Conservation (phyloP, 2,113 vertebrate genomes). For the Symphodus melops region DNA sequence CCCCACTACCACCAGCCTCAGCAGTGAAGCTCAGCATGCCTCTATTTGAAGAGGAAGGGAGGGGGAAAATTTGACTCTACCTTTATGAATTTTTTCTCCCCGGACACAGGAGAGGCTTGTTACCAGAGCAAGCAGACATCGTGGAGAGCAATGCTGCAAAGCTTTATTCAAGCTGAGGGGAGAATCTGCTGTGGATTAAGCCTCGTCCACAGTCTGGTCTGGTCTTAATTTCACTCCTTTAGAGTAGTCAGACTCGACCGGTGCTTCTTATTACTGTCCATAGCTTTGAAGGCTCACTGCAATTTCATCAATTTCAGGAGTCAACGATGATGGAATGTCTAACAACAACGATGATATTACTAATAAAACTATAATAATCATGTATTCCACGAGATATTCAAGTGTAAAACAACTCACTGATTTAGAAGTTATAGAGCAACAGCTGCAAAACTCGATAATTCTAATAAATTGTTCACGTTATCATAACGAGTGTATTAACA, state of each 20-base stretch:
- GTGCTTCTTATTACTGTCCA: slow-evolving; percentile 72
- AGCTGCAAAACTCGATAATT: background rate
- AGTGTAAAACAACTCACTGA: background rate
- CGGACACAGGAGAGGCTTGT: slow-evolving; percentile 74
- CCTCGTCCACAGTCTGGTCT: slow-evolving; percentile 68
- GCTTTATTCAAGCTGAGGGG: slow-evolving; percentile 69
- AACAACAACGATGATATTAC: slow-evolving; percentile 5
- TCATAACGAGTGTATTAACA: background rate
- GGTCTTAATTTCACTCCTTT: slow-evolving; percentile 77
- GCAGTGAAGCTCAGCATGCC: slow-evolving; percentile 62
- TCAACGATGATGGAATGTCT: slow-evolving; percentile 44
- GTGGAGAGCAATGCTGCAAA: slow-evolving; percentile 62
- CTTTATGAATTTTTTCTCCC: slow-evolving; percentile 59
- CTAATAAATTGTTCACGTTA: background rate
- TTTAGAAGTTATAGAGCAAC: background rate
- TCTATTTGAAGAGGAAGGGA: slow-evolving; percentile 61
- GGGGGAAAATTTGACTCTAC: slow-evolving; percentile 50
- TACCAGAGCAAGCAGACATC: slow-evolving; percentile 69
- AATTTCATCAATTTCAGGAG: slow-evolving; percentile 57
- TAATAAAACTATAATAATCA: background rate
- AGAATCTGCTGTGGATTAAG: slow-evolving; percentile 80
- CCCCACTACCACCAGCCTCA: slow-evolving; percentile 43
- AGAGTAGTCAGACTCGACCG: slow-evolving; percentile 65
- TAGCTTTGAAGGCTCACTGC: slow-evolving; percentile 67
- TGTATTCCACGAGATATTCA: background rate